phyloP scores from a whole-genome alignment of 2,113 vertebrate species.

The Monopterus albus region DNA sequence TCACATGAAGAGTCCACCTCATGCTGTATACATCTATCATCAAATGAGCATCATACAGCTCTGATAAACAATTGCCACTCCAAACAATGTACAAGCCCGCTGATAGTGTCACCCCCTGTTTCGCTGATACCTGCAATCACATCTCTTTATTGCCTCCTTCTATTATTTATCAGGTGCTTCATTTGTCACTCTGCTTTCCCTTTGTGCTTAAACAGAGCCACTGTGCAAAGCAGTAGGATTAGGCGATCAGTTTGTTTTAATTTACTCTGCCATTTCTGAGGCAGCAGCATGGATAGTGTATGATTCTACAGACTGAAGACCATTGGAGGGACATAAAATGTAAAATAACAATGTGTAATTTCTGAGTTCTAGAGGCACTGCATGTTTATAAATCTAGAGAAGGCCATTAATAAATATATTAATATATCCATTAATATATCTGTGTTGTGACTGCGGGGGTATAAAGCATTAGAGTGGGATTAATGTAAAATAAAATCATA shows the following conservation, averaged over 20 bases:
- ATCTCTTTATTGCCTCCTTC: neutral
- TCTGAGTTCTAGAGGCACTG: too few species aligned
- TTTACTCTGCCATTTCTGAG: neutral
- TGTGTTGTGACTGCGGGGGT: neutral
- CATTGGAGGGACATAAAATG: neutral
- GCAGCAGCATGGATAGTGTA: neutral
- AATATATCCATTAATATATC: too few species aligned
- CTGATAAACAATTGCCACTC: constrained; percentile 11
- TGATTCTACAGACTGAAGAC: neutral
- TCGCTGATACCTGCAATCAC: constrained; percentile 14
- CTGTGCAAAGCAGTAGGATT: constrained; percentile 1
- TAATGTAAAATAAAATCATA: too few species aligned
- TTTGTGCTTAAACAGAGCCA: constrained; percentile 14
- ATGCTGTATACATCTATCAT: neutral
- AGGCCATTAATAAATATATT: too few species aligned
- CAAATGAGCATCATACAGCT: constrained; percentile 1
- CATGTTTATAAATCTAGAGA: too few species aligned
- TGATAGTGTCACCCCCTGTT: constrained; percentile 22
- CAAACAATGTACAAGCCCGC: neutral
- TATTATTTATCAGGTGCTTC: constrained; percentile 12
- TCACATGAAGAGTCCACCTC: neutral
- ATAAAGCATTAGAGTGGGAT: neutral
- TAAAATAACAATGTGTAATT: neutral
- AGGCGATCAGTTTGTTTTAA: constrained; percentile 25
- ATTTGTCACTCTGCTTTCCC: constrained; percentile 9